Conservation (phyloP, 2,797 vertebrate genomes). For the Oreochromis mossambicus region DNA sequence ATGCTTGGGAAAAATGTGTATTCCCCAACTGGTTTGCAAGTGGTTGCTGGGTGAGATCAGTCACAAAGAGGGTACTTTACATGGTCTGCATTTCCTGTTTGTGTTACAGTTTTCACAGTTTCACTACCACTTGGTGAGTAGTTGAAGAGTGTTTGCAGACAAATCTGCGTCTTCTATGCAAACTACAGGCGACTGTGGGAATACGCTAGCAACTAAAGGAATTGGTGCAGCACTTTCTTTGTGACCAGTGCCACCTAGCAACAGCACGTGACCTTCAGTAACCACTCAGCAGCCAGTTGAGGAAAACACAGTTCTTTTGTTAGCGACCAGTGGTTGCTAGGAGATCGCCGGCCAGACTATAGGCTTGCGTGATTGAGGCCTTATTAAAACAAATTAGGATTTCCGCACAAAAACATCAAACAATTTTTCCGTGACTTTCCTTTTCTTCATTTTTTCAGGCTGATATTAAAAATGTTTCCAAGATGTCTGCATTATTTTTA, state of each 20-base stretch:
- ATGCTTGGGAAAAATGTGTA: not conserved
- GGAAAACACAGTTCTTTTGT: not conserved
- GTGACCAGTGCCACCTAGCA: not conserved
- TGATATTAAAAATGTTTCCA: not conserved
- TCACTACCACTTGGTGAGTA: not conserved
- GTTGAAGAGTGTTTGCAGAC: not conserved
- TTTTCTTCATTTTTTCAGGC: not conserved
- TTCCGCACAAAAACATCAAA: not conserved
- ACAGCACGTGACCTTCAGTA: not conserved
- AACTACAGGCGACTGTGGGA: not conserved
- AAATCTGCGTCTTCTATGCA: not conserved
- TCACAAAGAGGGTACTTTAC: not conserved
- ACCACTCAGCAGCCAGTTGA: not conserved
- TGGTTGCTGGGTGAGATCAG: not conserved
- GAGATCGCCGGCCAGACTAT: not conserved
- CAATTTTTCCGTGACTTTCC: not conserved
- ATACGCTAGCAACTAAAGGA: not conserved
- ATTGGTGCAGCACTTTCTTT: not conserved
- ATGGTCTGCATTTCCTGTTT: not conserved
- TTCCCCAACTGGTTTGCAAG: not conserved
- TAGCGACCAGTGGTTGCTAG: not conserved
- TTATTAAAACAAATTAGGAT: not conserved
- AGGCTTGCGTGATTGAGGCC: not conserved
- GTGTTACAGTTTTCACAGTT: not conserved
- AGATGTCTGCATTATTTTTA: rapidly evolving